Evolutionary conservation across 2,888 invertebrate species (phyloP), one percentile per base, ranked within the genome.

Genomic region (Encarsia formosa): DNA sequence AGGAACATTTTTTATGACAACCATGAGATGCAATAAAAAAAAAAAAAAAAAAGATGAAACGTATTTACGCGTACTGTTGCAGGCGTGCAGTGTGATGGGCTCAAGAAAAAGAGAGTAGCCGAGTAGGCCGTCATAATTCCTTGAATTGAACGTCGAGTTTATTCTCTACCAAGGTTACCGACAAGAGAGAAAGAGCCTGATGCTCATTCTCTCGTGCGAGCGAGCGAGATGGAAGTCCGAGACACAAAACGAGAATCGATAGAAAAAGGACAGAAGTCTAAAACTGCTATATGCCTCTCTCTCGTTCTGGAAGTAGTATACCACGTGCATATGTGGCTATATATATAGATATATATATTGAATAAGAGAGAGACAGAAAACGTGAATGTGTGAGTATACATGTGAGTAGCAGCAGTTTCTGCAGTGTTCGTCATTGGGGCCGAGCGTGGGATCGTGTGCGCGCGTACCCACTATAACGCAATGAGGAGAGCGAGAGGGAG

Each of bases 91-190:
- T 42, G 52, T 42, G 57, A 56, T 57, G 57, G 57, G 52, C 53
- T 35, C 63, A 60, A 62, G 63, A 63, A 62, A 63, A 66, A 65
- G 65, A 67, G 63, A 66, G 65, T n/a, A n/a, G n/a, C n/a, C n/a
- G n/a, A n/a, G n/a, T n/a, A n/a, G 66, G 65, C 65, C 65, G 67
- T 73, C 71, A 71, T 72, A 73, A 71, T 73, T 73, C 71, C 71
- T 70, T 71, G 73, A 73, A 73, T 73, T 68, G 73, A 71, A 70
- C 68, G 67, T 65, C 65, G 67, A 67, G 69, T 71, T 40, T 72
- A 70, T 73, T 69, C 68, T 69, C 66, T 63, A 67, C 71, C 73
- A 73, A 73, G 73, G 71, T 72, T 70, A 71, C 64, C 61, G 60
- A 58, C 61, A 60, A 61, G 52, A 58, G 56, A 47, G 48, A 52